Percentiles rank a stretch among this genome's conserved stretches.
Conservation (phyloP, 2,888 invertebrate genomes). For the Drosophila putrida region DNA sequence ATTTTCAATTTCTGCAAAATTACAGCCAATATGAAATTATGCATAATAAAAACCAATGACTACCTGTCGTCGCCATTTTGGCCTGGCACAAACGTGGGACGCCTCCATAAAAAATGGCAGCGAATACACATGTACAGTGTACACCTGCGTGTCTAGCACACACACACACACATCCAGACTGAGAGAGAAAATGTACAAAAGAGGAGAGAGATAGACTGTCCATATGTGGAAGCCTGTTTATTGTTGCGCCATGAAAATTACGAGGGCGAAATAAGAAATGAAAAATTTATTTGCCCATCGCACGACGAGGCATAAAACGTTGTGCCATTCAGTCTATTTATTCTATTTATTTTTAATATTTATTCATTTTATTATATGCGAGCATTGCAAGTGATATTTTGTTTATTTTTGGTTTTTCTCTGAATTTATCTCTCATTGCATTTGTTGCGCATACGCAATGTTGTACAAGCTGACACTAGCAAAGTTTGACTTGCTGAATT, state of each 20-base stretch:
- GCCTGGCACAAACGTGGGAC: slow-evolving; percentile 46
- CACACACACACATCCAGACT: slow-evolving; percentile 13
- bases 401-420: slow-evolving; percentile 42
- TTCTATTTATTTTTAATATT: slow-evolving; percentile 35
- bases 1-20: slow-evolving; percentile 79
- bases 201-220: too few species aligned
- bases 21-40: slow-evolving; percentile 80
- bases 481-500: not conserved
- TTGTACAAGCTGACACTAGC: slow-evolving; percentile 9
- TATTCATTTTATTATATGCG: slow-evolving; percentile 13
- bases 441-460: slow-evolving; percentile 32
- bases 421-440: not conserved
- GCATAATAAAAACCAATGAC: slow-evolving; percentile 80
- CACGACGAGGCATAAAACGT: slow-evolving; percentile 46
- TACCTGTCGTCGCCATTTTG: slow-evolving; percentile 77
- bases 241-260: slow-evolving; percentile 72
- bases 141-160: slow-evolving; percentile 41
- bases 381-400: slow-evolving; percentile 43
- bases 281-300: slow-evolving; percentile 67
- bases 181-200: not conserved
- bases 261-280: slow-evolving; percentile 73
- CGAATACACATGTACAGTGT: slow-evolving; percentile 24
- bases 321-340: slow-evolving; percentile 35
- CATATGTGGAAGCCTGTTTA: slow-evolving; percentile 50
- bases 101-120: slow-evolving; percentile 70